phyloP scores from a whole-genome alignment of 2,888 invertebrate genomes.

The Melitaea athalia region DNA sequence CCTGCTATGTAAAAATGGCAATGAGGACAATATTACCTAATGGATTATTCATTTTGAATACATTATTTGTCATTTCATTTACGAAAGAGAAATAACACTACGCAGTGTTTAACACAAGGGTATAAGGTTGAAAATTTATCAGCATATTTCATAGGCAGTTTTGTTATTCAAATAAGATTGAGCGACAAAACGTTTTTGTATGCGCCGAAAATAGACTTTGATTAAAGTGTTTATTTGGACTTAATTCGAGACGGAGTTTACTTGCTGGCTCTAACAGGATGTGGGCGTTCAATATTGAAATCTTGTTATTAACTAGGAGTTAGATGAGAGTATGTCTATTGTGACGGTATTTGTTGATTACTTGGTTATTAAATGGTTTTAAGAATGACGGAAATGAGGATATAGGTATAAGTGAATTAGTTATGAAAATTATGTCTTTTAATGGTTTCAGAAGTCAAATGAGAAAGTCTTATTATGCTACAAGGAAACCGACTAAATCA shows the following conservation, averaged over 20 bases:
- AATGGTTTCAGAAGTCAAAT: too few species aligned
- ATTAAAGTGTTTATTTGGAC: constrained; percentile 36
- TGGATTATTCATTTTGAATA: constrained; percentile 23
- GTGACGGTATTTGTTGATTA: too few species aligned
- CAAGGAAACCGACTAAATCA: too few species aligned
- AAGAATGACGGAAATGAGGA: too few species aligned
- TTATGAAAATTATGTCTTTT: too few species aligned
- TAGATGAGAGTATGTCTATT: neutral
- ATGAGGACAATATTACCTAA: constrained; percentile 23
- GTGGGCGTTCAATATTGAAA: neutral
- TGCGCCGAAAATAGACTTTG: constrained; percentile 31
- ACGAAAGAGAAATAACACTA: constrained; percentile 11
- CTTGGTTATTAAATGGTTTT: too few species aligned
- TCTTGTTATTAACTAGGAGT: neutral
- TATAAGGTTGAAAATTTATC: constrained; percentile 14
- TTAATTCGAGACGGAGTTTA: constrained; percentile 21
- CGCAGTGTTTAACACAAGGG: neutral
- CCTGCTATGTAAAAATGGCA: constrained; percentile 8
- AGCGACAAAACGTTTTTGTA: constrained; percentile 34
- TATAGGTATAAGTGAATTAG: too few species aligned
- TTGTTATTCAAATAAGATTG: constrained; percentile 38
- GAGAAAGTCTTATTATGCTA: too few species aligned
- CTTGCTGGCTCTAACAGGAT: neutral
- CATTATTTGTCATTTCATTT: constrained; percentile 23
- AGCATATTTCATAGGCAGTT: constrained; percentile 26